These are phyloP conservation scores for Myrmecophaga tridactyla DNA, from an alignment of 2,113 vertebrate species.

Conservation along the genomic window DNA sequence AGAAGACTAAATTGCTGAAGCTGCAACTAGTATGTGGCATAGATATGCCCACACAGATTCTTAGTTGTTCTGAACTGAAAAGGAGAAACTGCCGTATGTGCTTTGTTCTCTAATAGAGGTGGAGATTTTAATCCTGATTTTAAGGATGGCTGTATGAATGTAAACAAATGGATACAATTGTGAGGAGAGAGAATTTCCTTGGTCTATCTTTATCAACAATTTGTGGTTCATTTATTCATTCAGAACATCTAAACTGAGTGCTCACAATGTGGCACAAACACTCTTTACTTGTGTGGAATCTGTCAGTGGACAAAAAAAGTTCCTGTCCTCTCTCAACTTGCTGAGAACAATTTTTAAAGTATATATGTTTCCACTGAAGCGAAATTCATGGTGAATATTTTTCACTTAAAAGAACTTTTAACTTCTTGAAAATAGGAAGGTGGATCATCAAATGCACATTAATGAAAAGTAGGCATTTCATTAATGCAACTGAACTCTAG, in stretches of 20 bases:
- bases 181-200: background rate
- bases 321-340: background rate
- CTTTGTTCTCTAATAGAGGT: background rate
- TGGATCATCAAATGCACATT: background rate
- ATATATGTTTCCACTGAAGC: background rate
- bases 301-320: background rate
- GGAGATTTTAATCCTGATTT: background rate
- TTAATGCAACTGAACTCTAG: background rate
- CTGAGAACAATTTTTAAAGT: background rate
- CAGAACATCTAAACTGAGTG: background rate
- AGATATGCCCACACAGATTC: background rate
- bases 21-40: fast-evolving
- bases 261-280: background rate
- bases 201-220: background rate
- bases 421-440: conserved; percentile 1
- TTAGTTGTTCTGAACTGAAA: background rate
- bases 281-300: background rate
- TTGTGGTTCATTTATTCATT: background rate
- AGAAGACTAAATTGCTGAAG: background rate
- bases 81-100: background rate
- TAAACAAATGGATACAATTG: background rate
- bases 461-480: background rate
- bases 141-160: background rate
- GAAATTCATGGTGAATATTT: background rate
- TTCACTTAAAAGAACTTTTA: background rate